Percentiles rank a stretch among this genome's conserved stretches.
Evolutionary conservation across 2,888 invertebrate genomes (phyloP).

Genomic region (Hartigia nigra): DNA sequence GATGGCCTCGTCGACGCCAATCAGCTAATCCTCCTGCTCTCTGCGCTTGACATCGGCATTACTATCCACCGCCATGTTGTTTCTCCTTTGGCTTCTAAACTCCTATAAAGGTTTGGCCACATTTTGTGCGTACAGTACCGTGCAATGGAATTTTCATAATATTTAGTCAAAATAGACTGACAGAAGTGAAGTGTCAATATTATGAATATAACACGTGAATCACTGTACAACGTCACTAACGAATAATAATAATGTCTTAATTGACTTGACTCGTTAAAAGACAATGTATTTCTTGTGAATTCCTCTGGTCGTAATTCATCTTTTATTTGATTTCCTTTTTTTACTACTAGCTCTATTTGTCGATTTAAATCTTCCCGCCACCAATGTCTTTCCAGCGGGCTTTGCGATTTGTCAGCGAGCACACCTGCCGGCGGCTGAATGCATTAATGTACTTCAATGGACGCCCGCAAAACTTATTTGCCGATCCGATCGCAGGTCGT

Average conservation of each 20-base stretch:
- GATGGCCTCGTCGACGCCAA: slow-evolving; percentile 54
- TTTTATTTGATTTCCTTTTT: too few species aligned
- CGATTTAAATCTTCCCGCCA: neutral
- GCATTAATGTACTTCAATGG: neutral
- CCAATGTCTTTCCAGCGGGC: slow-evolving; percentile 12
- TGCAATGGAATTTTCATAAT: neutral
- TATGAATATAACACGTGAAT: too few species aligned
- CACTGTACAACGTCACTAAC: neutral
- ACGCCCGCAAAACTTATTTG: neutral
- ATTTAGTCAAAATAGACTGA: neutral
- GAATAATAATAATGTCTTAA: too few species aligned
- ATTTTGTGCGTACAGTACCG: neutral
- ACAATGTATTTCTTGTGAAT: neutral
- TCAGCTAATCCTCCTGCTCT: slow-evolving; percentile 49
- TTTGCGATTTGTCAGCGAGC: slow-evolving; percentile 48
- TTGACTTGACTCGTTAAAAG: too few species aligned
- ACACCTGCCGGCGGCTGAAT: slow-evolving; percentile 17
- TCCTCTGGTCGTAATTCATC: too few species aligned
- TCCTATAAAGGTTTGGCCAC: neutral
- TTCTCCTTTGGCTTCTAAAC: neutral
- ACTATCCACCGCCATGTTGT: slow-evolving; percentile 17
- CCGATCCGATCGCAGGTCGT: slow-evolving; percentile 1
- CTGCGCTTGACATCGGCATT: slow-evolving; percentile 44
- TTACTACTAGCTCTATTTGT: neutral
- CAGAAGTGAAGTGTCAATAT: too few species aligned